These are phyloP conservation scores for Crotalus horridus DNA, from an alignment of 2,113 vertebrate genomes.

Conservation along the genomic window DNA sequence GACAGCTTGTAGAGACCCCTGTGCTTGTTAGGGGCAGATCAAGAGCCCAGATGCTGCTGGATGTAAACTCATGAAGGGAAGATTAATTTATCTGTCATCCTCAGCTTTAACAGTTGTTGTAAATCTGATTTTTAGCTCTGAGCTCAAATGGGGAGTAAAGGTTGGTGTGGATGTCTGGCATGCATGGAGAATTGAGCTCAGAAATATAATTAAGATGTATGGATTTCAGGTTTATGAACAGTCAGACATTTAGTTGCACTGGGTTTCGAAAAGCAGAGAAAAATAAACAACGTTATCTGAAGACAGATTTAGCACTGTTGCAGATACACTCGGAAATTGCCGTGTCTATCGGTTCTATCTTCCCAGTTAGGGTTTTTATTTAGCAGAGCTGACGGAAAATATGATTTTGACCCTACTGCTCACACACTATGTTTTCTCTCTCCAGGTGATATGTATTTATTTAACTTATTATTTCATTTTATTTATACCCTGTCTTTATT, in stretches of 20 bases:
- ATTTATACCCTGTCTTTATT: too few relatives aligned
- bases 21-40: constrained; percentile 86
- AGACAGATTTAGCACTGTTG: constrained; percentile 5
- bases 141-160: constrained; percentile 57
- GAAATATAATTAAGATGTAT: constrained; percentile 67
- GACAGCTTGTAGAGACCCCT: constrained; percentile 84
- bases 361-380: neutral
- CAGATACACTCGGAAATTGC: neutral
- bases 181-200: constrained; percentile 65
- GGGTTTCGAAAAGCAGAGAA: constrained; percentile 1
- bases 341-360: neutral
- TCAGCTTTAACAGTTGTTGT: constrained; percentile 84
- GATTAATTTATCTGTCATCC: constrained; percentile 89
- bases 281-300: neutral
- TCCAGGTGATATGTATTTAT: too few relatives aligned
- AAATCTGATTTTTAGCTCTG: constrained; percentile 84
- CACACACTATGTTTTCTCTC: neutral
- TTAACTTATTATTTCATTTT: too few relatives aligned
- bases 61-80: constrained; percentile 86
- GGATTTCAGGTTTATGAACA: constrained; percentile 54
- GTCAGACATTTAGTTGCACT: constrained; percentile 48
- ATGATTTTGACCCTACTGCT: neutral
- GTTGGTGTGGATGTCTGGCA: constrained; percentile 56
- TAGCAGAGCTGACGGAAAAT: neutral
- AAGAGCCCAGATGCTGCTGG: constrained; percentile 79